Conservation (phyloP, 2,888 invertebrate genomes). For the Phlogophora meticulosa region DNA sequence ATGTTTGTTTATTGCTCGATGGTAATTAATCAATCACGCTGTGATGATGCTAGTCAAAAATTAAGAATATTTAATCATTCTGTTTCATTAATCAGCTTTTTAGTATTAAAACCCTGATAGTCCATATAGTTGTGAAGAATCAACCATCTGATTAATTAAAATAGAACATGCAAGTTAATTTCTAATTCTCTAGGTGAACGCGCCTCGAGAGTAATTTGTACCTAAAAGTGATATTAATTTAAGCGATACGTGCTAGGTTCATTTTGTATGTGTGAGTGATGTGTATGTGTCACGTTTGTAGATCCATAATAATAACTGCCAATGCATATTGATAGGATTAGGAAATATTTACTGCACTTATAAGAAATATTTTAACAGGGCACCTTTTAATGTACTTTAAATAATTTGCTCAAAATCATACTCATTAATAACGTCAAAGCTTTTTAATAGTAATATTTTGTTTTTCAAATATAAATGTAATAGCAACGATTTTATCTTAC, state of each 20-base stretch:
- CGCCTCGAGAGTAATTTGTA: conserved; percentile 73
- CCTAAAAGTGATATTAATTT: conserved; percentile 90
- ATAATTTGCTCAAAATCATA: conserved; percentile 82
- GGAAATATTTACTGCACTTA: conserved; percentile 72
- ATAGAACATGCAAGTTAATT: conserved; percentile 70
- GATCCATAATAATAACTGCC: conserved; percentile 73
- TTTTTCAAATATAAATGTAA: conserved; percentile 44
- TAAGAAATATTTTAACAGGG: conserved; percentile 65
- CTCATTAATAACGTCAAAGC: conserved; percentile 59
- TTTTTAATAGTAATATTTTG: conserved; percentile 60
- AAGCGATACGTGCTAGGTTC: conserved; percentile 86
- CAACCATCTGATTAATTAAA: conserved; percentile 67
- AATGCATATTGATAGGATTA: conserved; percentile 75
- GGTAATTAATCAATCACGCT: conserved; percentile 66
- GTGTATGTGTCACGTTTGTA: conserved; percentile 67
- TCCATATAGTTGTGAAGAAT: conserved; percentile 56
- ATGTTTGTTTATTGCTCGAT: conserved; percentile 34
- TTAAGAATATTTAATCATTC: conserved; percentile 57
- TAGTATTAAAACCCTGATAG: conserved; percentile 60
- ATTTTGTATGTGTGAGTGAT: conserved; percentile 82
- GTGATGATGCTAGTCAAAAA: conserved; percentile 80
- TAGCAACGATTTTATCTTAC: conserved; percentile 58
- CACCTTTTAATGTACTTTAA: conserved; percentile 67
- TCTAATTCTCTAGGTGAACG: conserved; percentile 62
- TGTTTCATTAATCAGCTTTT: conserved; percentile 57